Percentiles rank a stretch among this genome's conserved stretches.
Evolutionary conservation across 1,140 invertebrate genomes (phyloP).

Genomic region (Lasioglossum baleicum): DNA sequence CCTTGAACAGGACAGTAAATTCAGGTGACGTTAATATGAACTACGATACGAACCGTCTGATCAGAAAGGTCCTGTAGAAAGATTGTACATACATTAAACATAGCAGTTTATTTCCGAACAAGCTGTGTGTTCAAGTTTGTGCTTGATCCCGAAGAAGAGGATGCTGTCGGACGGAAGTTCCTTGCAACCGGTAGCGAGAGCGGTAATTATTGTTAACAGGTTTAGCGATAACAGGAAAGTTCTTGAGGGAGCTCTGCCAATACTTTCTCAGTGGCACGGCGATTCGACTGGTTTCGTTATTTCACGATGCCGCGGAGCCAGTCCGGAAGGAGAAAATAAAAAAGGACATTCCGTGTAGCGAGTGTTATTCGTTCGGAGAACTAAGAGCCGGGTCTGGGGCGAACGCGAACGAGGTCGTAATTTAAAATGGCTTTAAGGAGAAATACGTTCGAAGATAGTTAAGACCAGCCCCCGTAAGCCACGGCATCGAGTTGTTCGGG

Average conservation of each 20-base stretch:
- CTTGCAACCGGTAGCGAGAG: no score
- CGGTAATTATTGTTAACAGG: neutral
- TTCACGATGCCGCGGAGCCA: neutral
- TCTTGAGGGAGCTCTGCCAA: neutral
- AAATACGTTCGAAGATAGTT: conserved; percentile 34
- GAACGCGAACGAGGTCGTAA: conserved; percentile 30
- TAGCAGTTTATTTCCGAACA: no score
- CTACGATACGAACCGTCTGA: neutral
- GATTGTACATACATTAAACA: no score
- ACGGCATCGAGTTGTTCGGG: neutral
- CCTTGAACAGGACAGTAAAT: no score
- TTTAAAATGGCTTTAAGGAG: conserved; percentile 39
- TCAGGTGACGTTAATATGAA: no score
- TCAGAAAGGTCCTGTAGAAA: neutral
- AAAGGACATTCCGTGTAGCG: conserved; percentile 26
- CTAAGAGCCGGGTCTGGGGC: neutral
- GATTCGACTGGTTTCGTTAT: conserved; percentile 1
- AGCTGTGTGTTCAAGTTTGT: no score
- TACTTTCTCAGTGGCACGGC: neutral
- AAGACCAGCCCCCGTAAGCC: conserved; percentile 23
- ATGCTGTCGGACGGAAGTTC: neutral
- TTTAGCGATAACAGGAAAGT: neutral
- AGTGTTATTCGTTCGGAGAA: conserved; percentile 36
- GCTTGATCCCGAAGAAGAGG: no score
- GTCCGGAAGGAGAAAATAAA: conserved; percentile 6